phyloP scores from a whole-genome alignment of 2,113 vertebrate species.

The Gallinago media region DNA sequence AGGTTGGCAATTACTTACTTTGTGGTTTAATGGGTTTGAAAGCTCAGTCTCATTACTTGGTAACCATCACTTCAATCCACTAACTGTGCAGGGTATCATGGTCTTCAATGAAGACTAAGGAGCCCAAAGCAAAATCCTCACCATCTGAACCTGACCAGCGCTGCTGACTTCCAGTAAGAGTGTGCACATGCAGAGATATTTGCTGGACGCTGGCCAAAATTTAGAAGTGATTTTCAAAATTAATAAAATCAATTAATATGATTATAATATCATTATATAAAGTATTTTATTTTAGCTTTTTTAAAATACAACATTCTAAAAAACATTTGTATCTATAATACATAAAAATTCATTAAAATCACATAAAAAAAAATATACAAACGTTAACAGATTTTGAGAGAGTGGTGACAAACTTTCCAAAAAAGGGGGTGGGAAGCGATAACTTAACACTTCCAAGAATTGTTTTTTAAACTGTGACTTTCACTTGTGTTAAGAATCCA shows the following conservation, averaged over 20 bases:
- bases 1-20: not conserved
- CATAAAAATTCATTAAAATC: not conserved
- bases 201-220: not conserved
- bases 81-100: not conserved
- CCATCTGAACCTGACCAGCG: not conserved
- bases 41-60: not conserved
- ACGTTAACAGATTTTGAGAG: not conserved
- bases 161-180: not conserved
- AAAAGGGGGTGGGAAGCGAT: not conserved
- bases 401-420: not conserved
- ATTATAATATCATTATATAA: not conserved
- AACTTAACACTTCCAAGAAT: not conserved
- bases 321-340: not conserved
- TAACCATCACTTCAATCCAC: not conserved
- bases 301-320: not conserved
- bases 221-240: not conserved
- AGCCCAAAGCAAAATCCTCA: not conserved
- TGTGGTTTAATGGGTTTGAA: not conserved
- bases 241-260: not conserved
- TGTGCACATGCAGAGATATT: not conserved
- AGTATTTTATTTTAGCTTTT: conserved; percentile 32
- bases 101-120: not conserved
- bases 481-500: not conserved
- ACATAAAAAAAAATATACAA: not conserved
- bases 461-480: not conserved